Base-by-base conservation (phyloP, 2,797 vertebrate species). In the Cossypha polioptera region DNA sequence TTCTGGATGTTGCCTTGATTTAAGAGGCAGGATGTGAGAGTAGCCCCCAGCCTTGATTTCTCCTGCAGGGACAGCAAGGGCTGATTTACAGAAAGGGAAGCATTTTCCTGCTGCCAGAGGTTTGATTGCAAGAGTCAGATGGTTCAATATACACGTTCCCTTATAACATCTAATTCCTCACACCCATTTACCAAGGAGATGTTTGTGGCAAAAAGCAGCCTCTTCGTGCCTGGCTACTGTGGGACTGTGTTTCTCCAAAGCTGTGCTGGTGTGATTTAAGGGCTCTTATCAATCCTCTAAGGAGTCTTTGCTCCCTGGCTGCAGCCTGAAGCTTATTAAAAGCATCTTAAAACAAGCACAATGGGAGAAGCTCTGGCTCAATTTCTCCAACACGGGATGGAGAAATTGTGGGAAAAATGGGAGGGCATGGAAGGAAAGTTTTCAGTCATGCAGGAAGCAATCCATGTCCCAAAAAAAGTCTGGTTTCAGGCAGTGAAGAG, bases 281-380 rank as follows among this genome's bases (percentile, higher is more conserved):
- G 33, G 55, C 42, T 83, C 36, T 53, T 48, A 13, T 2, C 53
- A 33, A 15, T 45, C 36, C 35, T 85, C 65, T 17, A 21, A 86
- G 33, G 63, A 54, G 28, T 20, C 48, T 54, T 77, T 63, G 14
- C 53, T 72, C 29, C 3, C 20, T 21, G 57, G 19, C 45, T 89
- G 65, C 33, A 24, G 28, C 40, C 74, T 28, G 17, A 54, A 38
- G 29, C n/a, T 57, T 31, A 33, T 45, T 75, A 33, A 61, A 85
- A 86, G 16, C 2, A 5, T 42, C 57, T 81, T 5, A 54, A 61
- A 53, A n/a, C 0, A 2, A 85, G 38, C 31, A 9, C 21, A 24
- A 1, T 0, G 0, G 61, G 53, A 80, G 58, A 38, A 6, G 2
- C 10, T 73, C 21, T 3, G 6, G 26, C 47, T 68, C 54, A 17